Base-by-base conservation (phyloP, 2,888 invertebrate species). In the Laothoe populi region DNA sequence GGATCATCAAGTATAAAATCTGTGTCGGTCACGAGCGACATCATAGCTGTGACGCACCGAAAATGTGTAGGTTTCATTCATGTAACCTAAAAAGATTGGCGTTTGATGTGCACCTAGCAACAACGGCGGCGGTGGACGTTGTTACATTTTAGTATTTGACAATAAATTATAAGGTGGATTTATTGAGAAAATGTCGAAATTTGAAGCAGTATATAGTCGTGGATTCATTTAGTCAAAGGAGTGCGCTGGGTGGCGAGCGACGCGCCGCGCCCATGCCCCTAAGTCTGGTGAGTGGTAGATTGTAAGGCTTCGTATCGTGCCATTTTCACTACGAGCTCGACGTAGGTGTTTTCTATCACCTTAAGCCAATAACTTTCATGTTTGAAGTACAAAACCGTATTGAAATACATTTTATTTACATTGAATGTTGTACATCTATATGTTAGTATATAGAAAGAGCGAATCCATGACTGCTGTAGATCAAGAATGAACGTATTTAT, bases 241-340 rank as follows among this genome's bases (percentile, higher is more conserved):
- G 85, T 87, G 87, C 84, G 86, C 75, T 77, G 73, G 70, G 82
- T 81, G 74, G 81, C 74, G 82, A 83, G 81, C 81, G 81, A 75
- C 82, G 90, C 88, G 90, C 90, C 90, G 92, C 92, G 92, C 92
- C 92, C 91, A 92, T 92, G 92, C 86, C 81, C 87, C 82, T 84
- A 83, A 84, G 85, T 84, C 86, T 86, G 92, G 92, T 92, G 84
- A 92, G 92, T 92, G 83, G 77, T 92, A 91, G 81, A 78, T 87
- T 87, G 78, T 92, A 92, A 90, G 92, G 90, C 85, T 91, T 92
- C 90, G 77, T 80, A 81, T 73, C 84, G 85, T 86, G 86, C 85
- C 85, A 83, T 86, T 86, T 86, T 83, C 79, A 78, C 78, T 79
- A 84, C 75, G 81, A 83, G 71, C 77, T 74, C 70, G 71, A 71